A percentile compares a stretch with the other conserved stretches of the same genome.
Conservation (phyloP, 2,113 vertebrate genomes). For the Pterocles burchelli region DNA sequence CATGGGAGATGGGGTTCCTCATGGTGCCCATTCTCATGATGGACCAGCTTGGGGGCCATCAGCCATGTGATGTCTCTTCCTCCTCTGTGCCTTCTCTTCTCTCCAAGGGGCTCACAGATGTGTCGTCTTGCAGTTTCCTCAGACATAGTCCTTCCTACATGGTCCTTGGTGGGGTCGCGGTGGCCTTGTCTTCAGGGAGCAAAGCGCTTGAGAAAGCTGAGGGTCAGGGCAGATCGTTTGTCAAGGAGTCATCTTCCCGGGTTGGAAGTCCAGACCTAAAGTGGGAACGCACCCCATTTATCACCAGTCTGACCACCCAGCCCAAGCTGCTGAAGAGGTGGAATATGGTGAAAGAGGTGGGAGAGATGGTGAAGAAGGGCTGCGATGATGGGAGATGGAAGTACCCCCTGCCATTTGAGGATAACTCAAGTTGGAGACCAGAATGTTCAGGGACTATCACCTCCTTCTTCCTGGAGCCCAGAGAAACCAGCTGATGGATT, state of each 20-base stretch:
- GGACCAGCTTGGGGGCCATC: not conserved
- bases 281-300: not conserved
- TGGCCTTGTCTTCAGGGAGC: not conserved
- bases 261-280: not conserved
- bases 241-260: not conserved
- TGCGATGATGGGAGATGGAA: not conserved
- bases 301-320: not conserved
- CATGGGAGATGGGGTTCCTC: not conserved
- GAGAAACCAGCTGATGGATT: not conserved
- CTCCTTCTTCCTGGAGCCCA: not conserved
- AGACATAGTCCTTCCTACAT: not conserved
- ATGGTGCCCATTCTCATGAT: not conserved
- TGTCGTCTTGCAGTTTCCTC: not conserved
- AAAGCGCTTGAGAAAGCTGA: not conserved
- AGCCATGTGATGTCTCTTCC: not conserved
- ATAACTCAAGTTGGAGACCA: not conserved
- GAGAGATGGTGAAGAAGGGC: not conserved
- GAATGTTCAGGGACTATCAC: not conserved
- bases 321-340: not conserved
- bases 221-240: not conserved
- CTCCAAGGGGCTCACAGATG: not conserved
- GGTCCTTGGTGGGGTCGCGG: not conserved
- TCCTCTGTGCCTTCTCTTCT: not conserved
- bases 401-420: rapidly evolving
- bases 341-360: not conserved